A percentile compares a stretch with the other conserved stretches of the same genome.
phyloP scores from a whole-genome alignment of 2,888 invertebrate species.

The Heliconius ismenius region DNA sequence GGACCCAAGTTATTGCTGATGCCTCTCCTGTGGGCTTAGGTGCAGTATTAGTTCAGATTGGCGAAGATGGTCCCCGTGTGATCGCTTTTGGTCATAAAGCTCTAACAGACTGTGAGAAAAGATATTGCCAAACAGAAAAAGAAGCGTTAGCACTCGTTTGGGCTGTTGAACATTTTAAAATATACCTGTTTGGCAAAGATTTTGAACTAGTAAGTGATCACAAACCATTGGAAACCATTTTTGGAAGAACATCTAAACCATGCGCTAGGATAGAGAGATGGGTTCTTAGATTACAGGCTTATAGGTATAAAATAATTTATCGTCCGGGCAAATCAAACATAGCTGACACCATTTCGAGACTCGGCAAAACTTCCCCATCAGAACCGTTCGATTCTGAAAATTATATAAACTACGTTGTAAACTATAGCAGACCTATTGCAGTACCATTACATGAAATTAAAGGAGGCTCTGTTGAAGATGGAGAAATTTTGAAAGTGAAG shows the following conservation, averaged over 20 bases:
- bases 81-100: not conserved
- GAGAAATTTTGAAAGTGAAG: not conserved
- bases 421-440: not conserved
- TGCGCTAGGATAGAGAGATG: not conserved
- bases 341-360: no score
- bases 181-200: not conserved
- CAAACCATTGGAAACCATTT: not conserved
- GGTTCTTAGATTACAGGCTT: no score
- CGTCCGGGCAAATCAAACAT: no score
- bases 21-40: not conserved
- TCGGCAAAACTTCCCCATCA: no score
- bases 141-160: not conserved
- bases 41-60: not conserved
- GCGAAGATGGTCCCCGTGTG: not conserved
- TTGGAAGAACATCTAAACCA: not conserved
- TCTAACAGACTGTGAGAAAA: not conserved
- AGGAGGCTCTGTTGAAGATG: not conserved
- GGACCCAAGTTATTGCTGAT: not conserved
- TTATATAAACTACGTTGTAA: not conserved
- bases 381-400: not conserved
- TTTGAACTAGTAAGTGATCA: not conserved
- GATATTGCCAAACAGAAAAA: not conserved
- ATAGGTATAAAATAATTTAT: no score
- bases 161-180: slow-evolving; percentile 1
- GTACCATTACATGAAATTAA: not conserved